phyloP scores from a whole-genome alignment of 64 coral and sea anemone genomes.

The Dendrophyllia cribrosa region DNA sequence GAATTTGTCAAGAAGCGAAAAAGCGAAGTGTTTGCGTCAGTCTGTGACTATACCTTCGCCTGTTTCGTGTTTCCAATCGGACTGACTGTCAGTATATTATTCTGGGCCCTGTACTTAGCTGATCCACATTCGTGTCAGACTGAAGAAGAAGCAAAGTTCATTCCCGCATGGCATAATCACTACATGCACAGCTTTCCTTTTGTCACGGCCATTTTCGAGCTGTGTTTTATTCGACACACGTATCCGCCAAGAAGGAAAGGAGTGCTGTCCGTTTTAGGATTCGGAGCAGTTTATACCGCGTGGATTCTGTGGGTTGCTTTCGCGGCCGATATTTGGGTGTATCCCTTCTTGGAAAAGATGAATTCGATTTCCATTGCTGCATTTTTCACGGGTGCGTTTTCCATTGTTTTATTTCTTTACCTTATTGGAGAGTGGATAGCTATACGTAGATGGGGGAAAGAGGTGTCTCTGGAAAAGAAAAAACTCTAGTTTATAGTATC shows the following conservation, averaged over 20 bases:
- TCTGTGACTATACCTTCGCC: constrained; percentile 84
- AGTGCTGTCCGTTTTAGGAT: constrained; percentile 69
- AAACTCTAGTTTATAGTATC: not conserved
- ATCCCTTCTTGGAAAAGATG: constrained; percentile 87
- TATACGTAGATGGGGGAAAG: not conserved
- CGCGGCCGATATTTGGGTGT: constrained; percentile 84
- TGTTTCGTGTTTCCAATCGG: constrained; percentile 81
- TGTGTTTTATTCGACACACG: constrained; percentile 76
- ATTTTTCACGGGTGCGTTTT: constrained; percentile 62
- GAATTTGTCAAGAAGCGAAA: constrained; percentile 77
- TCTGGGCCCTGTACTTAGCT: constrained; percentile 74
- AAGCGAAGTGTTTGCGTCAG: constrained; percentile 68
- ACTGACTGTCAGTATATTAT: constrained; percentile 70
- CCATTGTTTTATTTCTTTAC: constrained; percentile 63
- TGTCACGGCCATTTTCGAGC: constrained; percentile 63
- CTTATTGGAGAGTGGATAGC: constrained; percentile 57
- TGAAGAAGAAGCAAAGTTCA: constrained; percentile 65
- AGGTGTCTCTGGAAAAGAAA: constrained; percentile 6
- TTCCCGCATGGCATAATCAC: constrained; percentile 82
- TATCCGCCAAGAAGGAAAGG: constrained; percentile 78
- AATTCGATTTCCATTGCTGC: constrained; percentile 11
- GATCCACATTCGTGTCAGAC: constrained; percentile 85
- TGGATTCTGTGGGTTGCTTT: constrained; percentile 82
- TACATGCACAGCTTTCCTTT: constrained; percentile 93
- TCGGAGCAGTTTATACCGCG: constrained; percentile 50